A percentile compares a stretch with the other conserved stretches of the same genome.
These are phyloP conservation scores for Plagodis dolabraria DNA, from an alignment of 2,888 invertebrate species.

Conservation along the genomic window DNA sequence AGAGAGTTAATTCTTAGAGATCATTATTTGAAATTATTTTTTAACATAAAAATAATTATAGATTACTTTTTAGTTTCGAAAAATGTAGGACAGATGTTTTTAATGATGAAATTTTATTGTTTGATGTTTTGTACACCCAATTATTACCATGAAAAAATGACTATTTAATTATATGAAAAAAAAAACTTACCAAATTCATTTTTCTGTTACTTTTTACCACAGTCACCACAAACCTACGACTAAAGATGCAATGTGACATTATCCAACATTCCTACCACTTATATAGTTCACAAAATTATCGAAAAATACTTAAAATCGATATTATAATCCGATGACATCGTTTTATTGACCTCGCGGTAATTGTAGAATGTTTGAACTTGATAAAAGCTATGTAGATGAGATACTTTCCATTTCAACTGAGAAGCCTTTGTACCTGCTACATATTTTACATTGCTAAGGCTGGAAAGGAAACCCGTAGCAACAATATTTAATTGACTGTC, in stretches of 20 bases:
- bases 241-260: conserved; percentile 54
- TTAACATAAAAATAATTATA: too few species aligned
- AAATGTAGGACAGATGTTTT: too few species aligned
- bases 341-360: conserved; percentile 54
- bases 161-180: neutral
- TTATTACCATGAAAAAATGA: neutral
- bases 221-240: conserved; percentile 34
- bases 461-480: too few species aligned
- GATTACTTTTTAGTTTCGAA: too few species aligned
- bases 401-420: conserved; percentile 41
- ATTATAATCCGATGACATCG: conserved; percentile 50
- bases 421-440: neutral
- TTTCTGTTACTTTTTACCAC: conserved; percentile 29
- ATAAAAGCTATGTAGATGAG: conserved; percentile 24
- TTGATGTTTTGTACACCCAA: too few species aligned
- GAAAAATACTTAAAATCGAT: conserved; percentile 46
- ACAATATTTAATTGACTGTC: too few species aligned
- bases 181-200: conserved; percentile 61
- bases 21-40: too few species aligned
- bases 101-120: too few species aligned
- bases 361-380: conserved; percentile 44
- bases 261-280: conserved; percentile 43
- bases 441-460: too few species aligned
- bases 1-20: too few species aligned
- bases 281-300: conserved; percentile 59